phyloP scores from a whole-genome alignment of 2,797 vertebrate genomes.

The Acestrorhynchus altus region DNA sequence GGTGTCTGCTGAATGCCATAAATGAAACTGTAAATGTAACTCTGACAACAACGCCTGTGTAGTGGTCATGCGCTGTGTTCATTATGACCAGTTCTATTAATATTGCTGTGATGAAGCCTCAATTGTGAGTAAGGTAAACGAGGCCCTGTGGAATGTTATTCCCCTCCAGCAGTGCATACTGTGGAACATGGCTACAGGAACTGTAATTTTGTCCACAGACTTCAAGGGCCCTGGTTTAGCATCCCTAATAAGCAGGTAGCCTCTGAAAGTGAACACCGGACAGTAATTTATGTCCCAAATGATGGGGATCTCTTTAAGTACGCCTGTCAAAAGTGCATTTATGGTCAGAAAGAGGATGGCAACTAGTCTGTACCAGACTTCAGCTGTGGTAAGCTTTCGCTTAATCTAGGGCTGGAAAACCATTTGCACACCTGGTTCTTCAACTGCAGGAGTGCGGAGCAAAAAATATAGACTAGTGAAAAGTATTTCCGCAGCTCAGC shows the following conservation, averaged over 20 bases:
- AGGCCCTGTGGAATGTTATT: constrained; percentile 36
- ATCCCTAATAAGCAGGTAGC: constrained; percentile 44
- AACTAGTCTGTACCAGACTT: constrained; percentile 35
- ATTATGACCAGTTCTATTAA: constrained; percentile 32
- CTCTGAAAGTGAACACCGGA: constrained; percentile 46
- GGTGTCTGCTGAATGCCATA: no score
- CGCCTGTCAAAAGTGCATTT: constrained; percentile 38
- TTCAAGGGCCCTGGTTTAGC: constrained; percentile 38
- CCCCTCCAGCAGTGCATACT: constrained; percentile 40
- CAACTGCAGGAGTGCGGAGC: constrained; percentile 8
- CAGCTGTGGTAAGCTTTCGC: constrained; percentile 25
- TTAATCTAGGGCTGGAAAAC: constrained; percentile 30
- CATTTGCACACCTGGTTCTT: constrained; percentile 45
- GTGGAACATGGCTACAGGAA: constrained; percentile 29
- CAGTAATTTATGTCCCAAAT: constrained; percentile 51
- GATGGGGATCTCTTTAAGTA: constrained; percentile 16
- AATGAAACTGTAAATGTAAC: background rate
- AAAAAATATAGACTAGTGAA: constrained; percentile 28
- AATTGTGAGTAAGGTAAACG: background rate
- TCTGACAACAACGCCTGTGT: background rate
- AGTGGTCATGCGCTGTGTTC: background rate
- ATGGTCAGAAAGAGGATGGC: constrained; percentile 32
- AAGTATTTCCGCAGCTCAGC: constrained; percentile 24
- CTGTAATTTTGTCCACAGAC: constrained; percentile 53
- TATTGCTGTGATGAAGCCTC: background rate